phyloP scores from a whole-genome alignment of 2,888 invertebrate species.

The Clusia tigrina region DNA sequence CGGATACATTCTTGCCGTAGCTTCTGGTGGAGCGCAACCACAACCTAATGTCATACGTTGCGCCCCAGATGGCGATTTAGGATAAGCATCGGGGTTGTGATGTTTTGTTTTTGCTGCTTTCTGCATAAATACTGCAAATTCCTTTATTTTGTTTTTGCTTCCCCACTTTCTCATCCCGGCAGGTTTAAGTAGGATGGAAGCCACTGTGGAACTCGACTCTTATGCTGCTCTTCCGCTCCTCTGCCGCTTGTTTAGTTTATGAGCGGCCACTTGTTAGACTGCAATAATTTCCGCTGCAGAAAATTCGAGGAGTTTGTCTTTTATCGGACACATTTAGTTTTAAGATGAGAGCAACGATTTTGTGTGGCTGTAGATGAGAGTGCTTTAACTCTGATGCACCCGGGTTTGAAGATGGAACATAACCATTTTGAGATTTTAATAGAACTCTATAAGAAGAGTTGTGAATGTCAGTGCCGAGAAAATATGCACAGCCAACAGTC shows the following conservation, averaged over 20 bases:
- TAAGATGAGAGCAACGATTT: no score
- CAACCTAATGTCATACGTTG: neutral
- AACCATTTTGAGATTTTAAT: no score
- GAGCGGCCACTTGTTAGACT: neutral
- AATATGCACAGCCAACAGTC: no score
- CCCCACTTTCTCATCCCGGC: neutral
- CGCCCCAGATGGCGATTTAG: neutral
- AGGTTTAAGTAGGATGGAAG: neutral
- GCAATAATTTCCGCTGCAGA: neutral
- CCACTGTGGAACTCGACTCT: neutral
- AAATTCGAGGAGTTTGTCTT: no score
- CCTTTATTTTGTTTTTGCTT: neutral
- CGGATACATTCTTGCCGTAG: no score
- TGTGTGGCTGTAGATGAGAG: no score
- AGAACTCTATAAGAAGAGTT: no score
- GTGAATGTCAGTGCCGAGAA: no score
- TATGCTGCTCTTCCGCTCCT: neutral
- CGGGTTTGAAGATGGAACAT: no score
- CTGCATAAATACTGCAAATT: neutral
- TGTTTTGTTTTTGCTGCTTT: neutral
- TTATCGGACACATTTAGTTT: no score
- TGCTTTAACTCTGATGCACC: no score
- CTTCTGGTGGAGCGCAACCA: neutral
- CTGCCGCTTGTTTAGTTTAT: neutral
- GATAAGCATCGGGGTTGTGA: no score